Evolutionary conservation across 2,888 invertebrate species (phyloP), one percentile per base, ranked within the genome.

Genomic region (Drosophila tanythrix): DNA sequence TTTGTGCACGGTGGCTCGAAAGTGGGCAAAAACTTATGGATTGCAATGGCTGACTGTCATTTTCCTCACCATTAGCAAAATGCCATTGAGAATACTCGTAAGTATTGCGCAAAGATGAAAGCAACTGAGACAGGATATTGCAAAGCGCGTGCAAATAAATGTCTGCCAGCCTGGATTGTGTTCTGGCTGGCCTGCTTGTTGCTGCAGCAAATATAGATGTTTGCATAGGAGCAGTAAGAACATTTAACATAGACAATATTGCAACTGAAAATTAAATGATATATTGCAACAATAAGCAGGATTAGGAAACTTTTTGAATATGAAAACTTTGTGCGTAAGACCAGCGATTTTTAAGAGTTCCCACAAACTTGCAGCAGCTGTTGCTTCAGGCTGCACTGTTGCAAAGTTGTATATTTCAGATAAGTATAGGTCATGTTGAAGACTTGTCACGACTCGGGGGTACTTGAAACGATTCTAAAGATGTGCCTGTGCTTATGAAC

Each of bases 11-110:
- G 38, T 50, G 60, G 46, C 48, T 64, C 21, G 59, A 48, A 62
- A 58, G 67, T 62, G 68, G 55, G 59, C 57, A 38, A 43, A 48
- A 72, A 62, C 60, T 51, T 57, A 40, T 43, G 56, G 62, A 52
- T 53, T 55, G 62, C 74, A 43, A 52, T 67, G 58, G 53, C 76
- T 66, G 73, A 60, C 59, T 69, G 72, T 64, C 62, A 82, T 69
- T 88, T 71, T 65, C 64, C 69, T 66, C 70, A 65, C 77, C 77
- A 76, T 71, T 83, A 83, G 81, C 74, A 56, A 59, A 68, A 67
- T 66, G 69, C 48, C 53, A 74, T 65, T 56, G 67, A 69, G 70
- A 70, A 64, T 67, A 48, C 36, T 56, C 58, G 56, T 29, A 62
- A 79, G 59, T 63, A 72, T 46, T 66, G 55, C 33, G 55, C 60